Conservation (phyloP, 2,797 vertebrate species). For the Enteromius unitaeniatus region DNA sequence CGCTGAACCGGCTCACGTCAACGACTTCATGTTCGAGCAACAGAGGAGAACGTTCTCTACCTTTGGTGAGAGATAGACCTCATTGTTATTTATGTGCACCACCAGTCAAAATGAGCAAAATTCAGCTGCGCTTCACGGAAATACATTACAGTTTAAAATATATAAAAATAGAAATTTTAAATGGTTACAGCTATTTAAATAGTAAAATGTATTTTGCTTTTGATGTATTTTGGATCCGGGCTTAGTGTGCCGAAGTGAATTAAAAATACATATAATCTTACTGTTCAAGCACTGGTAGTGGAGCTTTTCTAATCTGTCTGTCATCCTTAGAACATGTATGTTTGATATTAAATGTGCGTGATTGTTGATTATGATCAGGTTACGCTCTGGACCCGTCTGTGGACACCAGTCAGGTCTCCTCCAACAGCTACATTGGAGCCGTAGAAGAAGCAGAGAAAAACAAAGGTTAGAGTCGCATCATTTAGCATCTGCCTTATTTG, state of each 20-base stretch:
- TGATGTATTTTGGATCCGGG: too few species aligned
- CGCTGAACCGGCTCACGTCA: slow-evolving; percentile 95
- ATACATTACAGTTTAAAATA: too few species aligned
- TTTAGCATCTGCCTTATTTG: too few species aligned
- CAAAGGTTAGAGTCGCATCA: slow-evolving; percentile 83
- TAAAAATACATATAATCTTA: too few species aligned
- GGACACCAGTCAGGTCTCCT: slow-evolving; percentile 82
- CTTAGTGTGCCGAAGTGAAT: too few species aligned
- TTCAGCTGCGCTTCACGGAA: too few species aligned
- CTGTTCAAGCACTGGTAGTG: not conserved
- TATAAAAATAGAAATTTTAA: too few species aligned
- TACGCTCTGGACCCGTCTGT: slow-evolving; percentile 97
- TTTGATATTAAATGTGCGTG: not conserved
- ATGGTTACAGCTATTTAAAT: too few species aligned
- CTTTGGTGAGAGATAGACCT: slow-evolving; percentile 79
- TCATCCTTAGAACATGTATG: not conserved
- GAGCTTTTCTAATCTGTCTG: not conserved
- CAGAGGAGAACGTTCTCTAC: slow-evolving; percentile 96
- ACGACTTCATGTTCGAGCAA: slow-evolving; percentile 99
- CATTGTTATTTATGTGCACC: not conserved
- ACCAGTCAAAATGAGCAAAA: too few species aligned
- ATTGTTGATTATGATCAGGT: slow-evolving; percentile 75
- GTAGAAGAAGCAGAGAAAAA: slow-evolving; percentile 98
- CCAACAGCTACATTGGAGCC: slow-evolving; percentile 89
- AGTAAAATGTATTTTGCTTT: too few species aligned